Percentiles rank a stretch among this genome's conserved stretches.
Conservation (phyloP, 2,113 vertebrate genomes). For the Nematolebias whitei region DNA sequence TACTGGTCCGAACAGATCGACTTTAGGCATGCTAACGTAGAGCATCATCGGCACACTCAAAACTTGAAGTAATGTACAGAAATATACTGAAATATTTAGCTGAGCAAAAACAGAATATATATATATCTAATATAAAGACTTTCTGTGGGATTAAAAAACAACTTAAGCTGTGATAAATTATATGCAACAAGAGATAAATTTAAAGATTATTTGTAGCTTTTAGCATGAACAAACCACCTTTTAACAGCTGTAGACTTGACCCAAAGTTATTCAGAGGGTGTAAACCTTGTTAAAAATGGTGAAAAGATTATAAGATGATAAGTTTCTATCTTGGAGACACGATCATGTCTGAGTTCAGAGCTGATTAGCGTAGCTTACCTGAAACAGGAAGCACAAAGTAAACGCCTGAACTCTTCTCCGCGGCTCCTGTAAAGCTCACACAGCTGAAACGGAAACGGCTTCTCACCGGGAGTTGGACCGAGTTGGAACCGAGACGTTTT, state of each 20-base stretch:
- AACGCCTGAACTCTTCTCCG: background rate
- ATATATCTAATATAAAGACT: conserved; percentile 34
- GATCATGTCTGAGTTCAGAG: background rate
- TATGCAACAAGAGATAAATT: conserved; percentile 55
- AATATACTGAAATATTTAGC: conserved; percentile 63
- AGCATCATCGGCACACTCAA: conserved; percentile 37
- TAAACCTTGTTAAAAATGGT: background rate
- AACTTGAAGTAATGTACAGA: conserved; percentile 57
- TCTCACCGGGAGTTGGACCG: too few species aligned
- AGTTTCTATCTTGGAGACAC: background rate
- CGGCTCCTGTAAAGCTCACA: conserved; percentile 6
- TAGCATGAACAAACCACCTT: conserved; percentile 69
- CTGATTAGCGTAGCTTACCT: background rate
- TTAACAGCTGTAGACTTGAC: conserved; percentile 37
- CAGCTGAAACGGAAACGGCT: background rate
- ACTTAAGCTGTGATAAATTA: conserved; percentile 51
- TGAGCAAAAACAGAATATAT: conserved; percentile 51
- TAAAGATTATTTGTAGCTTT: conserved; percentile 43
- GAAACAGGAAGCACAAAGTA: background rate
- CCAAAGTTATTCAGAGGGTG: conserved; percentile 17
- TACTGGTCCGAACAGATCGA: conserved; percentile 10
- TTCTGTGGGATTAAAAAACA: conserved; percentile 29
- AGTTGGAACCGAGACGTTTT: too few species aligned
- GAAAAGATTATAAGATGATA: background rate
- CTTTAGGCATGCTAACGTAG: conserved; percentile 51